These are phyloP conservation scores for Neodon shergylaensis DNA, from an alignment of 2,113 vertebrate genomes.

Conservation along the genomic window DNA sequence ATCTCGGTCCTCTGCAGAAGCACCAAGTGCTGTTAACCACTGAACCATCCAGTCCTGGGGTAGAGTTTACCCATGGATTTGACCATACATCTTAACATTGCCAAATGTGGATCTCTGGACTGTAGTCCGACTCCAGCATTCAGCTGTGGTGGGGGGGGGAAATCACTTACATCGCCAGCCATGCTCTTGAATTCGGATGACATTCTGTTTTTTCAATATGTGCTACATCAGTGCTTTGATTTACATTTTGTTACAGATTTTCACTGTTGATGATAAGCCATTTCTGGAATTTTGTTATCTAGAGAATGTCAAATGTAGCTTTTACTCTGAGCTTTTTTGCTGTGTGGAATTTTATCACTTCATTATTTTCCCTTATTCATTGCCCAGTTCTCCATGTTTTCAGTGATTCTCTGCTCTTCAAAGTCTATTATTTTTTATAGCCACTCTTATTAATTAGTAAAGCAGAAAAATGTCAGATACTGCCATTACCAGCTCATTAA, in stretches of 20 bases:
- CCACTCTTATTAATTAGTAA: not conserved
- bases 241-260: not conserved
- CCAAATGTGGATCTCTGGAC: not conserved
- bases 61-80: not conserved
- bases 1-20: not conserved
- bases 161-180: not conserved
- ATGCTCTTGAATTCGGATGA: not conserved
- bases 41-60: not conserved
- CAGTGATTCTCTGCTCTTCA: not conserved
- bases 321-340: not conserved
- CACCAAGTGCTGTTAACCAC: not conserved
- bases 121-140: not conserved
- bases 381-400: not conserved
- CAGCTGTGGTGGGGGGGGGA: not conserved
- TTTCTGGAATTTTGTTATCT: not conserved
- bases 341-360: constrained; percentile 42
- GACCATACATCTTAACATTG: not conserved
- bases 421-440: constrained; percentile 18
- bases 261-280: not conserved
- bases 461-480: not conserved
- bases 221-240: not conserved
- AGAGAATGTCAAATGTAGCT: not conserved
- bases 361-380: not conserved
- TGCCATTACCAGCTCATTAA: not conserved
- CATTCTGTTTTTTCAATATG: not conserved